Conservation (phyloP, 2,113 vertebrate species). For the Stigmatopora nigra region DNA sequence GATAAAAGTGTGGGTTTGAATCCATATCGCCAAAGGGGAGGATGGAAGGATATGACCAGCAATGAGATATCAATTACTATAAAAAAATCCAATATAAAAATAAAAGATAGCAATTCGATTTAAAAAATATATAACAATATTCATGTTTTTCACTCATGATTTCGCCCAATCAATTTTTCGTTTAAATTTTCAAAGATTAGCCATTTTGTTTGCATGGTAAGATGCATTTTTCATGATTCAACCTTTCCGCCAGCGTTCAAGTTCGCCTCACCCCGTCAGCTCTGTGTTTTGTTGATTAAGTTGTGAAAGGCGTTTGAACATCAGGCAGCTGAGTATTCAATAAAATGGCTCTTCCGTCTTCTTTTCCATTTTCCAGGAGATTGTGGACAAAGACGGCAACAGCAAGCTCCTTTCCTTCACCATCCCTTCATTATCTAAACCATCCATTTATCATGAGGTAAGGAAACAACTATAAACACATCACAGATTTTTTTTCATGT, state of each 20-base stretch:
- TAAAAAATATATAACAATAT: no score
- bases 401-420: conserved; percentile 94
- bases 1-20: no score
- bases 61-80: no score
- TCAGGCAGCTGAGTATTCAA: background rate
- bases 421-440: conserved; percentile 94
- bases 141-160: no score
- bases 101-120: no score
- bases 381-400: conserved; percentile 97
- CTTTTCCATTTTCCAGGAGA: conserved; percentile 74
- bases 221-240: background rate
- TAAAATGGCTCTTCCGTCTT: conserved; percentile 12
- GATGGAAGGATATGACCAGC: no score
- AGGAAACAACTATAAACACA: conserved; percentile 25
- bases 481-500: conserved; percentile 4
- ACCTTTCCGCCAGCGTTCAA: conserved; percentile 9
- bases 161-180: no score
- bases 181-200: background rate
- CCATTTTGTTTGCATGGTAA: background rate
- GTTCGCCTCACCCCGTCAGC: conserved; percentile 15
- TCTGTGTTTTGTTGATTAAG: conserved; percentile 1
- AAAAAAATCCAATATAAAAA: no score
- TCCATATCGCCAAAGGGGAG: no score
- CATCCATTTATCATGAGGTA: conserved; percentile 97
- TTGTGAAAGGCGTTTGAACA: background rate